A percentile compares a stretch with the other conserved stretches of the same genome.
These are phyloP conservation scores for Cylindroiulus punctatus DNA, from an alignment of 2,888 invertebrate species.

Conservation along the genomic window DNA sequence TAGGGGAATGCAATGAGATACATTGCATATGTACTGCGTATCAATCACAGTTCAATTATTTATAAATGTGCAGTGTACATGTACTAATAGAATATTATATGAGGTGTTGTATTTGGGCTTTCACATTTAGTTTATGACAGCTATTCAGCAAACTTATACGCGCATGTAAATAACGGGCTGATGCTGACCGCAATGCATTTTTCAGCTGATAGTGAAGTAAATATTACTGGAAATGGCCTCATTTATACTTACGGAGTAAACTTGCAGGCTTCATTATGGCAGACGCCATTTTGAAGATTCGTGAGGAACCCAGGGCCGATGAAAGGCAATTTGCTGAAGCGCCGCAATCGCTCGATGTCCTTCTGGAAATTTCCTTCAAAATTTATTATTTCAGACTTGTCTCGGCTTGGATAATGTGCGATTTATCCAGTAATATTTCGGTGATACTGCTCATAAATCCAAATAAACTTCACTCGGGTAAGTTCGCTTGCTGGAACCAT, in stretches of 20 bases:
- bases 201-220: background rate
- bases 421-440: too few species aligned
- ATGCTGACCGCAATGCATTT: background rate
- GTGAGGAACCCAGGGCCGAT: background rate
- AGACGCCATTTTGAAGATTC: conserved; percentile 4
- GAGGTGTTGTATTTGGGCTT: background rate
- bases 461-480: too few species aligned
- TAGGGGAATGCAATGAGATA: too few species aligned
- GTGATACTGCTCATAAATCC: too few species aligned
- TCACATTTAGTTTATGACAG: background rate
- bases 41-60: too few species aligned
- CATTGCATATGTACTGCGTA: too few species aligned
- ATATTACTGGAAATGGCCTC: background rate
- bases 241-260: conserved; percentile 12
- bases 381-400: background rate
- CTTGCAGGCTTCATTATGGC: background rate
- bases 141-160: background rate
- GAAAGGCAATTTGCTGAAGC: background rate
- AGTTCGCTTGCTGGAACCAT: too few species aligned
- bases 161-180: background rate
- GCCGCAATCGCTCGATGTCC: background rate
- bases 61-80: too few species aligned
- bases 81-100: too few species aligned
- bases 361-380: conserved; percentile 1
- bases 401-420: background rate